Evolutionary conservation across 2,797 vertebrate genomes (phyloP).

Genomic region (Spinus pinus): DNA sequence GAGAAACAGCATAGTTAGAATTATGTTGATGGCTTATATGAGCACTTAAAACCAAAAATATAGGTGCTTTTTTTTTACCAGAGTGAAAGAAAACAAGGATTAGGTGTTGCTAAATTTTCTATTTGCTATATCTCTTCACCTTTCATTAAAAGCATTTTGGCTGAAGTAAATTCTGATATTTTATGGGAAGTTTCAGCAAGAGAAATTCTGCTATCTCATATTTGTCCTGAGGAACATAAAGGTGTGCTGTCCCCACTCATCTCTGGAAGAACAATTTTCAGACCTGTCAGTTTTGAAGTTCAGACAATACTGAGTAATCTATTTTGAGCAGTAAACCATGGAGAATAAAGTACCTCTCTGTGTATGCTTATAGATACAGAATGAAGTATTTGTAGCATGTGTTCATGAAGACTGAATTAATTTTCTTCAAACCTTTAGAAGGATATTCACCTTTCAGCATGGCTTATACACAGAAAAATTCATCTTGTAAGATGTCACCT

Average conservation of each 20-base stretch:
- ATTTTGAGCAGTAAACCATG: neutral
- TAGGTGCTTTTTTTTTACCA: accelerated
- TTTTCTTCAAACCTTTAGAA: neutral
- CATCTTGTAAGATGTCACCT: neutral
- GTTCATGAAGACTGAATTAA: neutral
- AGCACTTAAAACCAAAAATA: neutral
- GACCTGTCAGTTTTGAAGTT: neutral
- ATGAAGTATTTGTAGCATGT: neutral
- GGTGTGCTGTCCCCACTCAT: neutral
- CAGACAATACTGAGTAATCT: neutral
- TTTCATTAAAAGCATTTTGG: neutral
- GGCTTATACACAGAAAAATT: neutral
- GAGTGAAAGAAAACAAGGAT: neutral
- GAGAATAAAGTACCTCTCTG: neutral
- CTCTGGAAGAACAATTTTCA: neutral
- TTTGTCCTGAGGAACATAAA: neutral
- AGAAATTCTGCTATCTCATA: neutral
- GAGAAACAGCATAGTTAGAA: neutral
- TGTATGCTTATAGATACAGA: neutral
- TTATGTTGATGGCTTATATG: neutral
- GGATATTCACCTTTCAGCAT: neutral
- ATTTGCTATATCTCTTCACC: neutral
- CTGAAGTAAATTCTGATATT: neutral
- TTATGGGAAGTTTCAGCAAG: neutral
- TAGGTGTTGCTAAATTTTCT: neutral